Evolutionary conservation across 2,797 vertebrate species (phyloP).

Genomic region (Adrianichthys oophorus): DNA sequence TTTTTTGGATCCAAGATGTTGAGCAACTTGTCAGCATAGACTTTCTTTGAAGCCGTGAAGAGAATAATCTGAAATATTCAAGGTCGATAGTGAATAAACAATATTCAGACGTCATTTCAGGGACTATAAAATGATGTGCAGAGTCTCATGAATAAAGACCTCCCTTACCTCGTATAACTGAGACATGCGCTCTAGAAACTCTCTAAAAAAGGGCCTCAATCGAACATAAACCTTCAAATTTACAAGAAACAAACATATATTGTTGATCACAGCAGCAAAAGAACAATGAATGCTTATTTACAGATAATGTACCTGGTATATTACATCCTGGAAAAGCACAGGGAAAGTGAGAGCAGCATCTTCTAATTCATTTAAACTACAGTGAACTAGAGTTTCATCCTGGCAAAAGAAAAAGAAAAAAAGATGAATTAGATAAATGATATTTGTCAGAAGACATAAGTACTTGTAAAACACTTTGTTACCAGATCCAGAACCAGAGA

Average conservation of each 20-base stretch:
- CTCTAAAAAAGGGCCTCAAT: constrained; percentile 96
- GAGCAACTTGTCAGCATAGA: constrained; percentile 98
- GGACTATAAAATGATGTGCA: not conserved
- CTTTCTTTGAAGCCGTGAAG: constrained; percentile 99
- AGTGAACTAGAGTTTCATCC: constrained; percentile 99
- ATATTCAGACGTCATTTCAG: not conserved
- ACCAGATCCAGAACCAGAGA: constrained; percentile 97
- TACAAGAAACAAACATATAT: constrained; percentile 62
- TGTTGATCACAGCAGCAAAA: constrained; percentile 3
- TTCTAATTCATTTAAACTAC: constrained; percentile 97
- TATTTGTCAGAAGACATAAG: not conserved
- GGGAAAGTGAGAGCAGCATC: constrained; percentile 98
- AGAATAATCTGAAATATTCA: constrained; percentile 89
- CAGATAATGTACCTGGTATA: constrained; percentile 89
- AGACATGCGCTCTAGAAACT: constrained; percentile 98
- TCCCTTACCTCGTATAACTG: constrained; percentile 97
- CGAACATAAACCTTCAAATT: constrained; percentile 90
- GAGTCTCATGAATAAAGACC: constrained; percentile 20
- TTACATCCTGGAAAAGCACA: constrained; percentile 98
- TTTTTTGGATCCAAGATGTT: constrained; percentile 99
- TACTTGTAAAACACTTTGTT: constrained; percentile 10
- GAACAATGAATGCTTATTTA: constrained; percentile 34
- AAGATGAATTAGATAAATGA: not conserved
- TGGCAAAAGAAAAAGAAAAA: constrained; percentile 45
- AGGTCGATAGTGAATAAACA: constrained; percentile 4